phyloP scores from a whole-genome alignment of 1,140 invertebrate genomes.

The Drosophila miranda region DNA sequence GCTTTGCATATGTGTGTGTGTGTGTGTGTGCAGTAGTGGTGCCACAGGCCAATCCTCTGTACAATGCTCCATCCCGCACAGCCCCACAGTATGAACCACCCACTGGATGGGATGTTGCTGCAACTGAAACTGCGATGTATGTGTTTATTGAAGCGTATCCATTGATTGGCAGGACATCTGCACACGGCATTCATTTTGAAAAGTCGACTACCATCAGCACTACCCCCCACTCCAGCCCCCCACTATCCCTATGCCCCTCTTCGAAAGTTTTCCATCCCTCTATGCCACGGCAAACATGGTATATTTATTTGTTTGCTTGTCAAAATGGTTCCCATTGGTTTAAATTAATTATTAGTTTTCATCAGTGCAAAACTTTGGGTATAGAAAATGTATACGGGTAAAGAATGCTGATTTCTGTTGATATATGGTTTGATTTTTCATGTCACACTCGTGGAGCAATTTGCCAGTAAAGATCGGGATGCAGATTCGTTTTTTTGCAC shows the following conservation, averaged over 20 bases:
- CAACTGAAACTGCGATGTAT: slow-evolving; percentile 59
- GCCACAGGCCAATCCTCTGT: slow-evolving; percentile 30
- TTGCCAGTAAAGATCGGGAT: no score
- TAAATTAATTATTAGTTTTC: slow-evolving; percentile 72
- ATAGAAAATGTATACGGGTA: neutral
- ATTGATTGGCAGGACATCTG: slow-evolving; percentile 82
- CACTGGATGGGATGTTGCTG: slow-evolving; percentile 20
- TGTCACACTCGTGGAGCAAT: no score
- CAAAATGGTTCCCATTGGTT: slow-evolving; percentile 65
- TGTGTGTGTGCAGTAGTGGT: slow-evolving; percentile 20
- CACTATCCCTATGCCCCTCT: neutral
- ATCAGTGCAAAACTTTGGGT: neutral
- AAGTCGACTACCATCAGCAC: slow-evolving; percentile 41
- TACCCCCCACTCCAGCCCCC: neutral
- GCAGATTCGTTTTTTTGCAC: no score
- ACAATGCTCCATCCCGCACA: neutral
- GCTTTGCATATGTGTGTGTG: slow-evolving; percentile 28
- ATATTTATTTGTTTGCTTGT: slow-evolving; percentile 53
- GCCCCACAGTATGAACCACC: no score
- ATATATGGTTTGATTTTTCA: no score
- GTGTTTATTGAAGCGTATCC: slow-evolving; percentile 81
- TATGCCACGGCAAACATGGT: slow-evolving; percentile 61
- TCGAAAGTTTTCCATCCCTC: slow-evolving; percentile 1
- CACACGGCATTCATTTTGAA: slow-evolving; percentile 81
- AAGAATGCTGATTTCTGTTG: no score